Base-by-base conservation (phyloP, 2,113 vertebrate genomes). In the Hippopotamus amphibius region DNA sequence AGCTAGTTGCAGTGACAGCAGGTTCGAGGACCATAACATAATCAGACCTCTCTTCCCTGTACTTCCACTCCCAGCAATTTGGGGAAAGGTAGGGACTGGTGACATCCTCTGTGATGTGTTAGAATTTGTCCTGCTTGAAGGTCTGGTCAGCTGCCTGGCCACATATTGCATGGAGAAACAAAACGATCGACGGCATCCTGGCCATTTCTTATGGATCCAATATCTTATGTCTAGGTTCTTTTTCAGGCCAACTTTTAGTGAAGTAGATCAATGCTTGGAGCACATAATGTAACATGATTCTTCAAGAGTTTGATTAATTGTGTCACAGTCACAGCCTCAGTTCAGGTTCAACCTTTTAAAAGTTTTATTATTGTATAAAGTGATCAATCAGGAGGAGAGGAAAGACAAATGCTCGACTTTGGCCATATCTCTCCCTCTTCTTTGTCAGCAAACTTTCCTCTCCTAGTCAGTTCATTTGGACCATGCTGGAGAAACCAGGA, bases 321-420 rank as follows among this genome's bases (percentile, higher is more conserved):
- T 93, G 96, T 96, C 98, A 97, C 26, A 98, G 97, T 98, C 96
- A 94, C 61, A 97, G 98, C 92, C 98, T 97, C 95, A 37, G 97
- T 98, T 98, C 98, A 97, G 97, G 98, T 98, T 98, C 98, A 98
- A 98, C 95, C 97, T 98, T 98, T 98, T 97, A 96, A 98, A 98
- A 88, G 91, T 98, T 98, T 98, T 98, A 98, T 98, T 98, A 98
- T 98, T 98, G 98, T 98, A 98, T 96, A 96, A 98, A 90, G 95
- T 95, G 97, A 98, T 98, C 98, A 97, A 97, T 98, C 98, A 98
- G 97, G 88, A 95, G 69, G 71, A 94, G 68, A 81, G 91, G 81
- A 96, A 98, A 98, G 98, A 97, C 95, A 96, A 96, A 97, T 87
- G 86, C 50, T 94, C 59, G 53, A 92, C 37, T 53, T 96, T 48